A percentile compares a stretch with the other conserved stretches of the same genome.
Conservation (phyloP, 2,888 invertebrate genomes). For the Baccha elongata region DNA sequence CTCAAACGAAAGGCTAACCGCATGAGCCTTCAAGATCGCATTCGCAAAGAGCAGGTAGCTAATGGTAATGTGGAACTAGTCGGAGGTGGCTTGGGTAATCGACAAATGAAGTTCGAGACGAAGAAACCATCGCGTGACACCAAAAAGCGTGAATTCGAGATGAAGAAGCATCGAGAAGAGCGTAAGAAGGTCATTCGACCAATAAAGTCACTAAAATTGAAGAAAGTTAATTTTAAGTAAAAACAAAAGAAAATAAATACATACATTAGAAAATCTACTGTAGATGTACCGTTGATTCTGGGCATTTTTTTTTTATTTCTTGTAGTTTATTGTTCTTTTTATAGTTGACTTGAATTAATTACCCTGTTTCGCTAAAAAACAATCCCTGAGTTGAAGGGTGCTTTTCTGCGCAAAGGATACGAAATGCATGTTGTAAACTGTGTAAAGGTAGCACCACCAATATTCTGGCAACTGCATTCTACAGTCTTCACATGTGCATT, state of each 20-base stretch:
- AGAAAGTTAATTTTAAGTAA: conserved; percentile 81
- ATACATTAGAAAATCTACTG: conserved; percentile 5
- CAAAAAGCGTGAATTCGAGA: conserved; percentile 84
- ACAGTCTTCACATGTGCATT: conserved; percentile 21
- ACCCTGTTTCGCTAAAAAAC: neutral
- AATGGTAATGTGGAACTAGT: conserved; percentile 81
- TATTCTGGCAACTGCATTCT: conserved; percentile 1
- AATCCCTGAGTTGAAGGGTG: conserved; percentile 28
- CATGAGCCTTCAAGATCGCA: conserved; percentile 87
- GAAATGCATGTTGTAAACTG: neutral
- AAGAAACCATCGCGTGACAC: conserved; percentile 84
- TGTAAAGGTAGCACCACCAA: conserved; percentile 3
- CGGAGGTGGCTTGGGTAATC: conserved; percentile 87
- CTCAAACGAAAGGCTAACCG: conserved; percentile 76
- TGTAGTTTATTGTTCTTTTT: neutral
- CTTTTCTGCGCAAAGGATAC: conserved; percentile 9
- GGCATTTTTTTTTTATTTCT: conserved; percentile 26
- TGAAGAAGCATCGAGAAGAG: conserved; percentile 87
- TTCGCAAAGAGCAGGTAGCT: conserved; percentile 84
- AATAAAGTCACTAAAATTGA: conserved; percentile 82
- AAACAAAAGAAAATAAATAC: conserved; percentile 19
- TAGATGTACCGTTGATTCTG: conserved; percentile 37
- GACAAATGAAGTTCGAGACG: conserved; percentile 91
- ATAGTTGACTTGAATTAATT: conserved; percentile 46
- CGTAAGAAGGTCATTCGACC: conserved; percentile 86